These are phyloP conservation scores for Pentamera pediparva DNA, from an alignment of 53 echinoderm and acorn worm species.

Conservation along the genomic window DNA sequence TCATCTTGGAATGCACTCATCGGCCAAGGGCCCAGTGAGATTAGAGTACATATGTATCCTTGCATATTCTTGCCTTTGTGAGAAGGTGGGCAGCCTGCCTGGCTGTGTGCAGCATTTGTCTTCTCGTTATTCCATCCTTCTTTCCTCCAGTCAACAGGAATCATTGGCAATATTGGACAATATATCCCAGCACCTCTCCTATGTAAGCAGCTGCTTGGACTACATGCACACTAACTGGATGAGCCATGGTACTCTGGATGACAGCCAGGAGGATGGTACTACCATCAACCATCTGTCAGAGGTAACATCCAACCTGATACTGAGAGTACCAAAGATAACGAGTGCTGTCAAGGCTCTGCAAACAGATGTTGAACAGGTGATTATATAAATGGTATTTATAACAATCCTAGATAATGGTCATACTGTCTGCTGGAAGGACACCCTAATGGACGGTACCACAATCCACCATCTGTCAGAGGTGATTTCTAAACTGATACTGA, in stretches of 20 bases:
- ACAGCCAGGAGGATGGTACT: constrained; percentile 44
- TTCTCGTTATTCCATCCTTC: too few species aligned
- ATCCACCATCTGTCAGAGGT: constrained; percentile 50
- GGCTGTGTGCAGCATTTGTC: too few species aligned
- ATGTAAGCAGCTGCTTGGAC: constrained; percentile 67
- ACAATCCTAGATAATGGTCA: too few species aligned
- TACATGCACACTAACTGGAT: constrained; percentile 65
- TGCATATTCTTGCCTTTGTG: too few species aligned
- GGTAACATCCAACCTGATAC: constrained; percentile 42
- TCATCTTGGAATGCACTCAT: too few species aligned
- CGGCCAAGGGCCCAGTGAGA: too few species aligned
- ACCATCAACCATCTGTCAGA: constrained; percentile 46
- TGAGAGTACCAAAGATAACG: constrained; percentile 43
- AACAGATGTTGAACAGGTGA: constrained; percentile 58
- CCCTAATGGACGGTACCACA: constrained; percentile 40
- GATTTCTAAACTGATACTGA: constrained; percentile 37
- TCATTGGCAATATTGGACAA: constrained; percentile 68
- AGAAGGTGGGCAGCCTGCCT: too few species aligned
- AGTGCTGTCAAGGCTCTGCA: constrained; percentile 48
- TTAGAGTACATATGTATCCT: too few species aligned
- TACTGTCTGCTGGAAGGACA: too few species aligned
- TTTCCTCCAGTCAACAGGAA: constrained; percentile 58
- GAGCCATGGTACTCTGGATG: constrained; percentile 38
- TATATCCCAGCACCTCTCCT: constrained; percentile 63
- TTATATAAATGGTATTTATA: too few species aligned